phyloP scores from a whole-genome alignment of 2,113 vertebrate species.

The Baryphthengus martii region DNA sequence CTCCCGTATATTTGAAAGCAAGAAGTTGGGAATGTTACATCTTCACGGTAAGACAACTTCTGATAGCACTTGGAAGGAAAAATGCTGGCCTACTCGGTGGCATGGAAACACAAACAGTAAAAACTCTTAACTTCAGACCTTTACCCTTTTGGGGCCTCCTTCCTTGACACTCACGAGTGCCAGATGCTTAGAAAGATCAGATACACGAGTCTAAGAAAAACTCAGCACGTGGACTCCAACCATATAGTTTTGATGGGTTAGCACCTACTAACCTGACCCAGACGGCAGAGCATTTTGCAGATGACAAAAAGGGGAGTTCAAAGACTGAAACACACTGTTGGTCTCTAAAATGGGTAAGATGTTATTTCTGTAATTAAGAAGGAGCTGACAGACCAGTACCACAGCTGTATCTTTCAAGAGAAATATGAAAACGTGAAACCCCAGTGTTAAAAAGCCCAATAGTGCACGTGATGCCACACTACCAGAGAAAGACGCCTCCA shows the following conservation, averaged over 20 bases:
- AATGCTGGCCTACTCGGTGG: neutral
- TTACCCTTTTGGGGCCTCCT: neutral
- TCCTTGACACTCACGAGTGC: neutral
- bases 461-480: neutral
- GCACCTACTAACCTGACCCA: neutral
- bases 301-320: neutral
- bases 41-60: neutral
- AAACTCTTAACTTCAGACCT: neutral
- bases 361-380: accelerated
- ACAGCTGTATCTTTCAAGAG: neutral
- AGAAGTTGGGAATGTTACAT: neutral
- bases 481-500: neutral
- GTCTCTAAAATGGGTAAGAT: neutral
- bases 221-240: neutral
- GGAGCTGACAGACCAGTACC: neutral
- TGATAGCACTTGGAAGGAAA: neutral
- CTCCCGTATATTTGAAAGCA: accelerated
- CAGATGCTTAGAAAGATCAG: neutral
- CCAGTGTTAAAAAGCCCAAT: neutral
- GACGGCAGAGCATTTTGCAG: neutral
- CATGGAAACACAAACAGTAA: neutral
- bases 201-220: neutral
- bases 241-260: neutral
- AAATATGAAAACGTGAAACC: neutral
- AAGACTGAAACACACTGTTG: neutral